Evolutionary conservation across 2,113 vertebrate genomes (phyloP).

Genomic region (Otus sunia): DNA sequence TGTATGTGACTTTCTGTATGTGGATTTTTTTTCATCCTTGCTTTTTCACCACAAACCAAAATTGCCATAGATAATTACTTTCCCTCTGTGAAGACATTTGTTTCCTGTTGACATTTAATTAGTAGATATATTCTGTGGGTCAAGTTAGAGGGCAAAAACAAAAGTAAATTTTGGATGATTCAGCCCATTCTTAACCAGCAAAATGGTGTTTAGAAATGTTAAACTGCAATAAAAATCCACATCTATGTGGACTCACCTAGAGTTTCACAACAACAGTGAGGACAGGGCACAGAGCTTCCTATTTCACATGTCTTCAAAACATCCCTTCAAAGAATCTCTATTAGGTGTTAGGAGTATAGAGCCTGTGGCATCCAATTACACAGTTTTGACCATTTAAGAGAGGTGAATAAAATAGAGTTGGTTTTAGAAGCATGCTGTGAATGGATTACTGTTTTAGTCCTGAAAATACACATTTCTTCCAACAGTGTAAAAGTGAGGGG

Average conservation of each 20-base stretch:
- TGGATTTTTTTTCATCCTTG: background rate
- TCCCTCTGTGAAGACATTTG: constrained; percentile 11
- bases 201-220: constrained; percentile 13
- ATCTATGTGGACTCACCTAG: background rate
- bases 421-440: constrained; percentile 19
- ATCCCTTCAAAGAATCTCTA: constrained; percentile 52
- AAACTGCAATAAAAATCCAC: constrained; percentile 44
- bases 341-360: constrained; percentile 49
- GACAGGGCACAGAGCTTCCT: constrained; percentile 29
- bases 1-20: background rate
- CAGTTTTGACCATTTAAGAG: constrained; percentile 30
- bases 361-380: constrained; percentile 59
- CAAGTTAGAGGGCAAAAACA: background rate
- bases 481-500: background rate
- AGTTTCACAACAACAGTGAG: constrained; percentile 47
- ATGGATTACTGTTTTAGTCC: constrained; percentile 47
- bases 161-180: constrained; percentile 1
- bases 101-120: constrained; percentile 24
- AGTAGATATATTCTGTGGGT: background rate
- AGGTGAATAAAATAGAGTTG: constrained; percentile 11
- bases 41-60: constrained; percentile 12
- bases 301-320: constrained; percentile 63
- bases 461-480: constrained; percentile 35
- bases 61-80: background rate
- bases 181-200: constrained; percentile 8